Evolutionary conservation across 2,888 invertebrate genomes (phyloP), one percentile per base, ranked within the genome.

Genomic region (Tillus elongatus): DNA sequence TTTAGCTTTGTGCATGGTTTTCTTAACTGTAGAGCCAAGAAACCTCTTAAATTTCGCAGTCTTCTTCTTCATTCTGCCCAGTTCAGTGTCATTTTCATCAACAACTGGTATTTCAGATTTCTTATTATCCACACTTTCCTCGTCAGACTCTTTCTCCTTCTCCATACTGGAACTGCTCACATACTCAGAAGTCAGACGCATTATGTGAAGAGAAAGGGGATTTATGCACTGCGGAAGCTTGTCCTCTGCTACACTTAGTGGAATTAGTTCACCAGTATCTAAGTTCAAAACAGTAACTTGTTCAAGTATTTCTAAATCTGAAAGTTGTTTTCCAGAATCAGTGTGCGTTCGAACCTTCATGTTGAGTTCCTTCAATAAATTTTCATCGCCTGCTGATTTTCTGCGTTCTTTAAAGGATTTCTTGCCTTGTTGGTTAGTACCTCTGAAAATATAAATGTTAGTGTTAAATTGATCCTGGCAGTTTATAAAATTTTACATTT

Each of bases 191-290:
- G 91, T 91, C 39, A 91, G 70, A 41, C 91, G 73, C 82, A 95
- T 90, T 60, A 96, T 93, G 66, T 96, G 95, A 47, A 95, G 69
- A 12, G 91, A 90, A 40, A 96, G 72, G 2, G 95, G 96, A 71
- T 96, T 95, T 60, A 91, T 82, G 63, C 90, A 86, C 58, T 84
- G 82, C 0, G 90, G 90, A 46, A 90, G 68, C 66, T 90, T 90
- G 61, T 93, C 92, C 61, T 95, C 95, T 2, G 95, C 93, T 53
- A 87, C 83, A 59, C 90, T 92, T 41, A 96, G 70, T n/a, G 95
- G 92, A 51, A 95, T 83, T 50, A 86, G 76, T 66, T 95, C 95
- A 2, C 95, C 90, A 4, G 84, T 85, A 61, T 85, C 85, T 40
- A 85, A 68, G 67, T 85, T 85, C 57, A 83, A 73, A 33, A 85